These are phyloP conservation scores for Tinea semifulvella DNA, from an alignment of 2,888 invertebrate species.

Conservation along the genomic window DNA sequence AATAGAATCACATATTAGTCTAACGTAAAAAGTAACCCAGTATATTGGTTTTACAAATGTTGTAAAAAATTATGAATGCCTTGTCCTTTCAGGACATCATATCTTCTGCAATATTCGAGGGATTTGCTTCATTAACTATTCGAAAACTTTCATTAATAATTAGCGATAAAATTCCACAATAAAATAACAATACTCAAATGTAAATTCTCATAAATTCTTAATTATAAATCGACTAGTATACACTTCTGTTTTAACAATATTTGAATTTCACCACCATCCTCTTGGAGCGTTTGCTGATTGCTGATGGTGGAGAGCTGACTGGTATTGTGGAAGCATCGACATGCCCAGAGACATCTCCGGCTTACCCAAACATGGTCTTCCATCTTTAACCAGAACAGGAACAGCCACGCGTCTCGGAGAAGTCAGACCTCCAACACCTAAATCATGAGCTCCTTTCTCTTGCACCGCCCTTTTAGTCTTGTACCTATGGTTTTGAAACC, in stretches of 20 bases:
- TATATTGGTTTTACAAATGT: no score
- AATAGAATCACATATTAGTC: no score
- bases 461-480: constrained; percentile 98
- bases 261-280: constrained; percentile 65
- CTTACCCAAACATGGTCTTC: constrained; percentile 84
- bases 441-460: constrained; percentile 83
- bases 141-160: neutral
- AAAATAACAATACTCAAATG: constrained; percentile 11
- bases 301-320: constrained; percentile 53
- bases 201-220: constrained; percentile 1
- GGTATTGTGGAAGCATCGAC: constrained; percentile 61
- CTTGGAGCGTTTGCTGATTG: constrained; percentile 46
- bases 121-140: neutral
- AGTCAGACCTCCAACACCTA: constrained; percentile 72
- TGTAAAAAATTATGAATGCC: no score
- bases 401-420: constrained; percentile 94
- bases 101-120: constrained; percentile 5
- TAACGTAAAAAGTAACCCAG: no score
- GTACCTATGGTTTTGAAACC: constrained; percentile 99
- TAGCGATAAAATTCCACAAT: constrained; percentile 11
- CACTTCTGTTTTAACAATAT: constrained; percentile 7
- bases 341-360: constrained; percentile 60
- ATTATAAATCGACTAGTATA: constrained; percentile 14
- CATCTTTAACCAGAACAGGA: constrained; percentile 93
- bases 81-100: no score